Conservation (phyloP, 2,888 invertebrate species). For the Melieria omissa region DNA sequence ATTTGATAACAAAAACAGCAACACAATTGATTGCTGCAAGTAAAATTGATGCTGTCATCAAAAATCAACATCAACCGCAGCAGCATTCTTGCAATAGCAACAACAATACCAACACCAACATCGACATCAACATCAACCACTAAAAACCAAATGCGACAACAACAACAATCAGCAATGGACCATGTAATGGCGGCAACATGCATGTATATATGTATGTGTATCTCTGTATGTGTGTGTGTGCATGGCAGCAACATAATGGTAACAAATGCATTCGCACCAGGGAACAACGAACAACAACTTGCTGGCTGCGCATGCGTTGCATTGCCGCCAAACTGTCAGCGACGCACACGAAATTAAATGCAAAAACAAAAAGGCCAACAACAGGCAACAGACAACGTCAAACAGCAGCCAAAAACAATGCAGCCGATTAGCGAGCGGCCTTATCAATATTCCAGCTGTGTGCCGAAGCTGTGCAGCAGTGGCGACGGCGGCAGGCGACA, state of each 20-base stretch:
- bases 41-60: conserved; percentile 43
- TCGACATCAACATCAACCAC: conserved; percentile 30
- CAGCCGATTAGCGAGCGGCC: conserved; percentile 51
- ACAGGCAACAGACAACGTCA: conserved; percentile 14
- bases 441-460: conserved; percentile 64
- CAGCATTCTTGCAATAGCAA: conserved; percentile 10
- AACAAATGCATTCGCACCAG: conserved; percentile 60
- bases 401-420: conserved; percentile 27
- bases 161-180: conserved; percentile 20
- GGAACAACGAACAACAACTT: conserved; percentile 47
- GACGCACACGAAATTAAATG: conserved; percentile 12
- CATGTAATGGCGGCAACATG: conserved; percentile 38
- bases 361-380: conserved; percentile 24
- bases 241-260: conserved; percentile 49
- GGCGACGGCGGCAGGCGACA: conserved; percentile 41
- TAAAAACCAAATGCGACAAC: neutral
- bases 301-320: neutral
- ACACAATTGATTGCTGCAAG: too few species aligned
- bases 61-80: conserved; percentile 46
- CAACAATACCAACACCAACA: conserved; percentile 43
- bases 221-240: conserved; percentile 3
- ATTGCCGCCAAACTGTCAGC: neutral
- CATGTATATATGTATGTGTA: neutral
- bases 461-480: conserved; percentile 45
- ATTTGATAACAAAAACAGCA: too few species aligned